Evolutionary conservation across 2,113 vertebrate genomes (phyloP).

Genomic region (Barbus barbus): DNA sequence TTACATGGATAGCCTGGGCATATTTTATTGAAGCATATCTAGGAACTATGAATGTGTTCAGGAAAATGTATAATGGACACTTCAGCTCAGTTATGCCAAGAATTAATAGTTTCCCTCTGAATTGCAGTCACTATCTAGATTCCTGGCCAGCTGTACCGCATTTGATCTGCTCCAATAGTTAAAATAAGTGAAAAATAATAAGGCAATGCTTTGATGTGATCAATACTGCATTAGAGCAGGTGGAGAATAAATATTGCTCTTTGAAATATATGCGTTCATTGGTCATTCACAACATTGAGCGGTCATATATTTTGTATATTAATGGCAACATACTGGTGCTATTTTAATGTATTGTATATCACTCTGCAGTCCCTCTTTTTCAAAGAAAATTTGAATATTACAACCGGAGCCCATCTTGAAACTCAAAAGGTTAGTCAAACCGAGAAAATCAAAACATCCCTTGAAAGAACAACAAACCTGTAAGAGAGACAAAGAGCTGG

Average conservation of each 20-base stretch:
- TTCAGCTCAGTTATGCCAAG: background rate
- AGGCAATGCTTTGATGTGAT: conserved; percentile 4
- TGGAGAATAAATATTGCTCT: conserved; percentile 3
- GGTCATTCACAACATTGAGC: background rate
- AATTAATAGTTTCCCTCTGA: background rate
- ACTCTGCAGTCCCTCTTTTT: background rate
- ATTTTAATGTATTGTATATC: background rate
- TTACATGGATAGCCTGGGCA: background rate
- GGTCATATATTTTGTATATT: background rate
- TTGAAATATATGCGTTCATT: background rate
- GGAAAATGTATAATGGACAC: background rate
- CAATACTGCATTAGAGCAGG: background rate
- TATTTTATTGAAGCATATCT: background rate
- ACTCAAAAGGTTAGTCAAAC: too few species aligned
- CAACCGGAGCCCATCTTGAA: too few species aligned
- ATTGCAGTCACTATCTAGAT: conserved; percentile 6
- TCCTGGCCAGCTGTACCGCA: background rate
- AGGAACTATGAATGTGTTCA: background rate
- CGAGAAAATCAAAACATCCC: background rate
- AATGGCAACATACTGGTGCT: background rate
- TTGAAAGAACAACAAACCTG: background rate
- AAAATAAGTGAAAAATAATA: background rate
- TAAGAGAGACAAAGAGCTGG: background rate
- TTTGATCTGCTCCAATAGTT: conserved; percentile 12
- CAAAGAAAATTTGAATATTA: too few species aligned